Percentiles rank a stretch among this genome's conserved stretches.
Conservation (phyloP, 2,797 vertebrate species). For the Pseudochaenichthys georgianus region DNA sequence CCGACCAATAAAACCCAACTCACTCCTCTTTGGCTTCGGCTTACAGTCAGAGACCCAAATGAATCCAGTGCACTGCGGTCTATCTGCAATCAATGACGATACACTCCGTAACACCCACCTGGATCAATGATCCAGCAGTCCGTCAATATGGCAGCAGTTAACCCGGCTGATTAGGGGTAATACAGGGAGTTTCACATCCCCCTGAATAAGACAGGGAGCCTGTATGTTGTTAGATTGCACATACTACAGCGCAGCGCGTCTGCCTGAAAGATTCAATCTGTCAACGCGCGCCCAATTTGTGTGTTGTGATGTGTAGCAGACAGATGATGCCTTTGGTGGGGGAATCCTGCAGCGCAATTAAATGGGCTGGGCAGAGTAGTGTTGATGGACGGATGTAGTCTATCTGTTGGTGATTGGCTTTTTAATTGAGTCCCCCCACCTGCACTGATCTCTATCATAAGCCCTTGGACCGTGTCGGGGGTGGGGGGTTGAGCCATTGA, state of each 20-base stretch:
- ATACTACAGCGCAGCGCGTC: conserved; percentile 14
- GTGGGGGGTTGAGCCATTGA: conserved; percentile 43
- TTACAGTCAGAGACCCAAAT: conserved; percentile 33
- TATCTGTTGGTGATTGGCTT: conserved; percentile 79
- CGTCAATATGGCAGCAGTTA: conserved; percentile 77
- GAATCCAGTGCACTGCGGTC: conserved; percentile 47
- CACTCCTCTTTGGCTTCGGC: conserved; percentile 45
- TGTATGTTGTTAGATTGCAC: conserved; percentile 26
- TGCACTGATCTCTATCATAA: conserved; percentile 78
- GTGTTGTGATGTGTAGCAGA: conserved; percentile 60
- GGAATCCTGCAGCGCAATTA: conserved; percentile 73
- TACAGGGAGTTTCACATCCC: conserved; percentile 51
- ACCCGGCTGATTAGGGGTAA: conserved; percentile 75
- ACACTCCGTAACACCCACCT: conserved; percentile 69
- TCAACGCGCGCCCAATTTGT: conserved; percentile 68
- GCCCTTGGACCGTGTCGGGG: conserved; percentile 67
- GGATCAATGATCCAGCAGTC: conserved; percentile 72
- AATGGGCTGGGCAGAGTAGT: conserved; percentile 57
- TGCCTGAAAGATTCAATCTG: conserved; percentile 68
- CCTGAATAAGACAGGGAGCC: conserved; percentile 31
- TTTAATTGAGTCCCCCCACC: conserved; percentile 83
- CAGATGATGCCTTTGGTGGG: conserved; percentile 72
- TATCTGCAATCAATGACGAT: conserved; percentile 67
- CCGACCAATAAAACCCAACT: conserved; percentile 24
- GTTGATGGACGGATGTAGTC: conserved; percentile 82